These are phyloP conservation scores for Dissostichus mawsoni DNA, from an alignment of 2,113 vertebrate species.

Conservation along the genomic window DNA sequence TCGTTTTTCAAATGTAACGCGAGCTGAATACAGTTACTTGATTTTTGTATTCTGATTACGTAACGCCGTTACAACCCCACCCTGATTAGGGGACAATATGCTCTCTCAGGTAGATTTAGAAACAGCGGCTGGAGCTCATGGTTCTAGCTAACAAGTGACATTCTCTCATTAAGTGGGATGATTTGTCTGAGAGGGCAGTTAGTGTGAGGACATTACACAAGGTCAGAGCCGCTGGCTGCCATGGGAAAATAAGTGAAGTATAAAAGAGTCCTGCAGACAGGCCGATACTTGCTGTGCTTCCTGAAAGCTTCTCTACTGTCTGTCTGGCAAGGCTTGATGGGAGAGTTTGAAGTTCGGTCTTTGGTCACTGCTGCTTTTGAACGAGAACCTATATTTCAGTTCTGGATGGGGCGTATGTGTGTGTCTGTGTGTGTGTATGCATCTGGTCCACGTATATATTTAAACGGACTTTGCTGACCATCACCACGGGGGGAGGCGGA, in stretches of 20 bases:
- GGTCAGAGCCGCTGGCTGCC: conserved; percentile 60
- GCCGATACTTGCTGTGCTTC: conserved; percentile 35
- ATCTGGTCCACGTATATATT: conserved; percentile 37
- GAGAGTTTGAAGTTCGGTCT: conserved; percentile 58
- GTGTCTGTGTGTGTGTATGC: neutral
- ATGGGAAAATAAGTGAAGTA: conserved; percentile 43
- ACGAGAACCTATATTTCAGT: conserved; percentile 30
- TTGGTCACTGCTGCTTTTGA: conserved; percentile 57
- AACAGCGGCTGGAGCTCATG: conserved; percentile 46
- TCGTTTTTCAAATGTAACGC: no score
- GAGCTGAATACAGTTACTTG: no score
- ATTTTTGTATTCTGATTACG: no score
- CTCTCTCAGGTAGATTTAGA: conserved; percentile 38
- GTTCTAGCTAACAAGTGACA: conserved; percentile 56
- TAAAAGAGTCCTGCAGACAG: conserved; percentile 52
- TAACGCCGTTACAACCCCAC: no score
- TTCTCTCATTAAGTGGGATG: conserved; percentile 64
- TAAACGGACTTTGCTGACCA: conserved; percentile 64
- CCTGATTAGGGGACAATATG: conserved; percentile 17
- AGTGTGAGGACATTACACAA: conserved; percentile 65
- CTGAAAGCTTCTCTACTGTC: conserved; percentile 30
- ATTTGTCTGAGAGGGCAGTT: conserved; percentile 66
- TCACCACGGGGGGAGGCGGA: conserved; percentile 17
- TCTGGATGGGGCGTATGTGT: neutral
- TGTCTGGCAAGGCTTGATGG: conserved; percentile 51